A percentile compares a stretch with the other conserved stretches of the same genome.
These are phyloP conservation scores for Campodea augens DNA, from an alignment of 1,140 invertebrate genomes.

Conservation along the genomic window DNA sequence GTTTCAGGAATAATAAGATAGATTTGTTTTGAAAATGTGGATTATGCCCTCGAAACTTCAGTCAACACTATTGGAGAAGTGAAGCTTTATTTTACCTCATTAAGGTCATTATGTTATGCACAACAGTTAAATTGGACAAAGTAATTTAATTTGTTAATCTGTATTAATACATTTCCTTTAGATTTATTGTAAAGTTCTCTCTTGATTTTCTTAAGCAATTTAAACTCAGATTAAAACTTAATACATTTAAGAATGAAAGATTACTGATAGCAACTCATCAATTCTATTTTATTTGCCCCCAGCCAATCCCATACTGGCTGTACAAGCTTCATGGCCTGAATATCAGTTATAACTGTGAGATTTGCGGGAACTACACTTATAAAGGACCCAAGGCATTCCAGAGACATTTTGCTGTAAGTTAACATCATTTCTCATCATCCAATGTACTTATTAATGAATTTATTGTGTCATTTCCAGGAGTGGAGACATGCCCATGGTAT, in stretches of 20 bases:
- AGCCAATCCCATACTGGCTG: slow-evolving; percentile 97
- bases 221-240: no score
- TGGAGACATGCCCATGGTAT: slow-evolving; percentile 99
- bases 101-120: no score
- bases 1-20: no score
- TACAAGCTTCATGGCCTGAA: slow-evolving; percentile 98
- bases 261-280: neutral
- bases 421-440: neutral
- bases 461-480: slow-evolving; percentile 35
- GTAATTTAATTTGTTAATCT: no score
- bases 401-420: slow-evolving; percentile 76
- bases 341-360: slow-evolving; percentile 97
- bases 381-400: slow-evolving; percentile 99
- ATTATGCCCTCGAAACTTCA: no score
- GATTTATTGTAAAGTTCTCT: no score
- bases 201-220: no score
- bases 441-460: neutral
- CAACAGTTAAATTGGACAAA: no score
- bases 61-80: no score
- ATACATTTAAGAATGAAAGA: neutral
- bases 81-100: no score
- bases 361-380: slow-evolving; percentile 98
- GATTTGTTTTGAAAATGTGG: no score
- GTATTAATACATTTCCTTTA: no score
- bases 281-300: slow-evolving; percentile 23